These are phyloP conservation scores for Holotrichia oblita DNA, from an alignment of 1,140 invertebrate species.

Conservation along the genomic window DNA sequence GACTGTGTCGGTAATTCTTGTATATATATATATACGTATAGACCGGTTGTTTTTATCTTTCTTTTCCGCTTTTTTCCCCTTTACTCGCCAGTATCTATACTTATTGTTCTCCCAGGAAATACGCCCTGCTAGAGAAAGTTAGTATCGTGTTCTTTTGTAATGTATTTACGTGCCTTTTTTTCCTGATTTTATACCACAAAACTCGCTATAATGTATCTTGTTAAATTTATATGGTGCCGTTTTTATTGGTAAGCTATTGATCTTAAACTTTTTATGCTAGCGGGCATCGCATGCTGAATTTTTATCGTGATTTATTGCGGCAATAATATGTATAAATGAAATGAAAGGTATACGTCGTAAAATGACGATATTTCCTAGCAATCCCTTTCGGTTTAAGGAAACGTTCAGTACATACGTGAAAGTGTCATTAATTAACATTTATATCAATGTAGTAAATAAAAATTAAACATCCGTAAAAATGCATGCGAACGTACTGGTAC, in stretches of 20 bases:
- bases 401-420: background rate
- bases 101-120: background rate
- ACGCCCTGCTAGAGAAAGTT: background rate
- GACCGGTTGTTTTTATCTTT: background rate
- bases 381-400: conserved; percentile 7
- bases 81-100: background rate
- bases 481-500: background rate
- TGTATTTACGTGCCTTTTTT: background rate
- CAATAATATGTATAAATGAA: background rate
- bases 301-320: background rate
- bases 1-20: background rate
- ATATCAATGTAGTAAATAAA: background rate
- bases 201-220: background rate
- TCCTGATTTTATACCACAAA: background rate
- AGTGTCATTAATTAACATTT: conserved; percentile 15
- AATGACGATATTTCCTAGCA: background rate
- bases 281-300: background rate
- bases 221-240: background rate
- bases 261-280: conserved; percentile 11
- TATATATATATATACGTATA: no score
- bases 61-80: background rate
- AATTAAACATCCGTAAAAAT: background rate
- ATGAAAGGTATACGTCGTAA: conserved; percentile 16
- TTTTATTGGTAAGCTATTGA: conserved; percentile 3
- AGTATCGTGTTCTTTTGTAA: background rate